A percentile compares a stretch with the other conserved stretches of the same genome.
Conservation (phyloP, 2,797 vertebrate species). For the Sphenopsis melanotis region DNA sequence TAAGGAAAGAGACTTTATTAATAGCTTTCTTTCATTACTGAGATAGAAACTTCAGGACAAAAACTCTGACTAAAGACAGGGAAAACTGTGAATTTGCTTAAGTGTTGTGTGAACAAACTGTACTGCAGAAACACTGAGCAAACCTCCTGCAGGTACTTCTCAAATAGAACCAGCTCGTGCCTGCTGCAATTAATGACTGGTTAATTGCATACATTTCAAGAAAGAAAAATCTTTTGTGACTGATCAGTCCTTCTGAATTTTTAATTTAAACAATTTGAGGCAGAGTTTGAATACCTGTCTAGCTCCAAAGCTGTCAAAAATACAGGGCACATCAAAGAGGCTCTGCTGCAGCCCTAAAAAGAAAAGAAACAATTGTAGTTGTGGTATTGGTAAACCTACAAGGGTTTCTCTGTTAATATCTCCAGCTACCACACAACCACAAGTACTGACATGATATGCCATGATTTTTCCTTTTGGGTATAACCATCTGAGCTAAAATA, state of each 20-base stretch:
- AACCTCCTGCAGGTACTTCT: background rate
- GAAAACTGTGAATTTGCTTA: background rate
- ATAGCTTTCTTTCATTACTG: background rate
- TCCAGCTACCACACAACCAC: conserved; percentile 52
- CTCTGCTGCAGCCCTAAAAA: background rate
- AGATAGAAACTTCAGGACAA: background rate
- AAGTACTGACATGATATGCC: conserved; percentile 6
- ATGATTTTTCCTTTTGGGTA: conserved; percentile 31
- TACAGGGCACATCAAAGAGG: conserved; percentile 5
- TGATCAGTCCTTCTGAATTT: background rate
- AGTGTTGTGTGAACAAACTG: background rate
- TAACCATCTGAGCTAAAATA: conserved; percentile 17
- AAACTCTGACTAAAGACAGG: background rate
- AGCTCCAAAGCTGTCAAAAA: background rate
- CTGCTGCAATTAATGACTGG: background rate
- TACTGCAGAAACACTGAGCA: background rate
- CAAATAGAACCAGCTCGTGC: accelerated
- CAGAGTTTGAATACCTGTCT: background rate
- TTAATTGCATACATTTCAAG: background rate
- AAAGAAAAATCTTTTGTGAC: background rate
- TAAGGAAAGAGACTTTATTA: background rate
- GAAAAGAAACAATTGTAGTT: conserved; percentile 35
- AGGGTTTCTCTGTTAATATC: conserved; percentile 49
- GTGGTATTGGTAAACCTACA: conserved; percentile 47
- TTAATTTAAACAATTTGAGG: background rate